Base-by-base conservation (phyloP, 2,113 vertebrate genomes). In the Zootoca vivipara region DNA sequence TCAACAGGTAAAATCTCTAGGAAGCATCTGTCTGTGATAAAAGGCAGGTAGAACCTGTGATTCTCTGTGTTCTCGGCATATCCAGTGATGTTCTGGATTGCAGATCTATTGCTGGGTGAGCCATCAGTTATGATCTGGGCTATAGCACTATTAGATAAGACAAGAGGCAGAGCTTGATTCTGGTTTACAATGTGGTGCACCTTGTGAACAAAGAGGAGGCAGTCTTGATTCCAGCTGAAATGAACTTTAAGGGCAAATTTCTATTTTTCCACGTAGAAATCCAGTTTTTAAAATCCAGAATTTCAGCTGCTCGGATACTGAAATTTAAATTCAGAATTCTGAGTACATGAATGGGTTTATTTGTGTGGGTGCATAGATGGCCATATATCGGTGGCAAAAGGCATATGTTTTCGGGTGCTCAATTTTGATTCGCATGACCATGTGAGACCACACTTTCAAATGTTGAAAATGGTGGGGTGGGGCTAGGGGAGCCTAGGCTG, bases 51-150 rank as follows among this genome's bases (percentile, higher is more conserved):
- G 75, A 88, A 87, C 22, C 28, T 83, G 33, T 0, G 5, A 89
- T 90, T 92, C 79, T 64, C 80, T 88, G 78, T 46, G 86, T 70
- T 20, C n/a, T 77, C 0, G 2, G 91, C 56, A 87, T 28, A 81
- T 82, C n/a, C 79, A 58, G 35, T 20, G 20, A 15, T 38, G 30
- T 35, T 56, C n/a, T n/a, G 56, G 83, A 42, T 84, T 7, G 35
- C 56, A 56, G 13, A 26, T 18, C 69, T n/a, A 26, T 58, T 12
- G 65, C 20, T 64, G 58, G 79, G 20, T n/a, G n/a, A 62, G 58
- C 58, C 58, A 20, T 15, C 58, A 62, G 5, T 62, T 15, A 62
- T 62, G 15, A 62, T 62, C 15, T 62, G 58, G 58, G 58, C 58
- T 62, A 62, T 62, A 62, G 18, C 58, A 62, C 58, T 7, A 20